Base-by-base conservation (phyloP, 2,797 vertebrate species). In the Cossypha caffra region DNA sequence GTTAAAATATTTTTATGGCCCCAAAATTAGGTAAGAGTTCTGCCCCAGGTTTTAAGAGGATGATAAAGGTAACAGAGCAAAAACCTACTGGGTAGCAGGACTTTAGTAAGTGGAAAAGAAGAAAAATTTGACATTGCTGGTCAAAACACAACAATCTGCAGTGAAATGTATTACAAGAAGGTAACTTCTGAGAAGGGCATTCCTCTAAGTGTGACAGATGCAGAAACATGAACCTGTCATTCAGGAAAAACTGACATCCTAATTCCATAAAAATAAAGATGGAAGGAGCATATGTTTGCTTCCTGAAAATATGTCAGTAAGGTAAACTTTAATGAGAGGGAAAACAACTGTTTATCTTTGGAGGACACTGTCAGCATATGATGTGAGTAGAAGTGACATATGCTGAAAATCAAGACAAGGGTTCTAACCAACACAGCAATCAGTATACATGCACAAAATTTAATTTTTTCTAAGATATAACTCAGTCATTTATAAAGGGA, bases 221-320 rank as follows among this genome's bases (percentile, higher is more conserved):
- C 67, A 93, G 73, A 87, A 63, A 3, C 33, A 8, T 43, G 33
- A 94, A 92, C 62, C 51, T 93, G 59, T 83, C 11, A 3, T 59
- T 68, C 43, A 40, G 74, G 62, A 78, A 94, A 81, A 86, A 58
- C 74, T 88, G 77, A 47, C 38, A 79, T 84, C 42, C 74, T 81
- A 73, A 84, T 94, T 59, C 83, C 67, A 17, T 86, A 24, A 83
- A 91, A 83, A 83, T 64, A 42, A 86, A 88, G 74, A 83, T 28
- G 33, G 76, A 80, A 69, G 48, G 45, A 74, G 50, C 92, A 90
- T 88, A 92, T 95, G 88, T 72, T 83, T 86, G 38, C 45, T 90
- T 83, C 61, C 90, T 94, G 86, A 77, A 74, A 86, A 77, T 88
- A 52, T 74, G 37, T 86, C 43, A 48, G 54, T 24, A 35, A 74